These are phyloP conservation scores for Diadema setosum DNA, from an alignment of 35 echinoderm and acorn worm genomes.

Conservation along the genomic window DNA sequence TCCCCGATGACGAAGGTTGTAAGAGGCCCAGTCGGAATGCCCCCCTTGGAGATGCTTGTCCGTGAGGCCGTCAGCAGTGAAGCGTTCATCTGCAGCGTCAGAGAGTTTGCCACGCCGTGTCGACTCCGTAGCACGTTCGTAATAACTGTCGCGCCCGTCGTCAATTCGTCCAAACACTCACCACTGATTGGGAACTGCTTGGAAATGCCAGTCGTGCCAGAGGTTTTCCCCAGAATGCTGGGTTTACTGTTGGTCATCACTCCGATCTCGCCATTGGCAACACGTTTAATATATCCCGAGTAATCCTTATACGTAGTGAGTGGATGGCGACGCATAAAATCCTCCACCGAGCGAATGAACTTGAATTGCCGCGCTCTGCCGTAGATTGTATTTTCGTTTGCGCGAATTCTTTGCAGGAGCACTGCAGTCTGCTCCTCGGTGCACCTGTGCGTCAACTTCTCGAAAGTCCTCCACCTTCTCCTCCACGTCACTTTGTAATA, in stretches of 20 bases:
- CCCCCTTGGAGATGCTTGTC: not conserved
- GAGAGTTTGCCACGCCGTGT: not conserved
- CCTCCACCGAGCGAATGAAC: not conserved
- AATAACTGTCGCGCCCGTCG: not conserved
- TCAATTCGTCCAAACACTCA: not conserved
- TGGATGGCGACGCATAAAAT: not conserved
- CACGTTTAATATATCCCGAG: not conserved
- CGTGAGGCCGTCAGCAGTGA: not conserved
- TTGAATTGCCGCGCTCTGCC: not conserved
- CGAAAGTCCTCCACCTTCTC: not conserved
- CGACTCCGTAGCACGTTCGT: not conserved
- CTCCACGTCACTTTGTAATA: not conserved
- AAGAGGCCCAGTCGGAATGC: not conserved
- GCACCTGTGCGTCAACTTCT: not conserved
- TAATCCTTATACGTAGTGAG: conserved; percentile 25
- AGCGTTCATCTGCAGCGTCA: not conserved
- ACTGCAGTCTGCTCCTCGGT: not conserved
- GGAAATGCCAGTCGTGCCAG: not conserved
- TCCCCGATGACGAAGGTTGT: not conserved
- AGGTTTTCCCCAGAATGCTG: not conserved
- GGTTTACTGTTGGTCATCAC: not conserved
- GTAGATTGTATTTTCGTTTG: not conserved
- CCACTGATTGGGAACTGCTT: conserved; percentile 4
- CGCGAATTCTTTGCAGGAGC: not conserved
- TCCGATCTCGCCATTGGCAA: not conserved